These are phyloP conservation scores for Temnothorax longispinosus DNA, from an alignment of 1,140 invertebrate species.

Conservation along the genomic window DNA sequence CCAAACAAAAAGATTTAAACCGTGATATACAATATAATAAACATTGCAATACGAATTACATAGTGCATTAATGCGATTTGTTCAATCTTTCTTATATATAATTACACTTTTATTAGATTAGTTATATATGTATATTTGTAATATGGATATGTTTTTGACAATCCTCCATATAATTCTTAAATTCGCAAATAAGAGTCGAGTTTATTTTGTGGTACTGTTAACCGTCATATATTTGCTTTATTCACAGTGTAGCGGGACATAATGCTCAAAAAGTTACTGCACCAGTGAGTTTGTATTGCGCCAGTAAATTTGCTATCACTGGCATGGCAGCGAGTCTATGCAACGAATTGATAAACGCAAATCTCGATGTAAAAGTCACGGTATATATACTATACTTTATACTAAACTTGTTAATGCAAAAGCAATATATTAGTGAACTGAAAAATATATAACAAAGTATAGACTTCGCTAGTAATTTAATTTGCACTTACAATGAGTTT, in stretches of 20 bases:
- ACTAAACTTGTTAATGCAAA: not conserved
- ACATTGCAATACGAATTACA: not conserved
- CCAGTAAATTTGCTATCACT: conserved; percentile 87
- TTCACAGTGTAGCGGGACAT: conserved; percentile 51
- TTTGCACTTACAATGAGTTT: not conserved
- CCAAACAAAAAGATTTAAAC: not conserved
- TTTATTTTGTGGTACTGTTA: conserved; percentile 12
- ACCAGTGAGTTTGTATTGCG: conserved; percentile 84
- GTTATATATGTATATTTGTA: too few species aligned
- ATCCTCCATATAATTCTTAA: not conserved
- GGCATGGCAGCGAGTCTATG: conserved; percentile 86
- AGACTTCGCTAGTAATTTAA: not conserved
- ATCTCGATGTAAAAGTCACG: conserved; percentile 66
- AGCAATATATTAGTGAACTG: not conserved
- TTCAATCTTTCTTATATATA: too few species aligned
- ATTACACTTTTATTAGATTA: too few species aligned
- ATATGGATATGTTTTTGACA: not conserved
- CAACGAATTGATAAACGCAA: conserved; percentile 84
- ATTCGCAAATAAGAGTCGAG: not conserved
- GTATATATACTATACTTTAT: conserved; percentile 62
- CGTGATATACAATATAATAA: not conserved
- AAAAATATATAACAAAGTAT: not conserved
- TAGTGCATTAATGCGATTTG: not conserved
- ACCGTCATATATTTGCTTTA: not conserved
- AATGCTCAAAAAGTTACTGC: not conserved